Evolutionary conservation across 2,797 vertebrate genomes (phyloP).

Genomic region (Mycteria americana): DNA sequence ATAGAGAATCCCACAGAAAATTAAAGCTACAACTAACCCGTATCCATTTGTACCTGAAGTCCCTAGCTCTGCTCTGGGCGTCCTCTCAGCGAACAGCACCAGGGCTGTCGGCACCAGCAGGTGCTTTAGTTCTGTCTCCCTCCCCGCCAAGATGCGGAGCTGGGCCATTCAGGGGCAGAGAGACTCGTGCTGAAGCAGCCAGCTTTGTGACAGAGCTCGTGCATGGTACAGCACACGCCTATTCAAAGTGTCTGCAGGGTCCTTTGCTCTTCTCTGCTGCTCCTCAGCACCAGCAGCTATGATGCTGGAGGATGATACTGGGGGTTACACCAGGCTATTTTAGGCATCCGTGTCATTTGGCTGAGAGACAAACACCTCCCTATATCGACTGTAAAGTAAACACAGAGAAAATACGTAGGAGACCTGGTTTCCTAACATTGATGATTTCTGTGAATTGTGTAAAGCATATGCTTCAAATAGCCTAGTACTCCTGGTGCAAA

Average conservation of each 20-base stretch:
- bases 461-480: not conserved
- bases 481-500: not conserved
- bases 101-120: not conserved
- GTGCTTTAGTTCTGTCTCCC: not conserved
- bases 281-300: not conserved
- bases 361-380: not conserved
- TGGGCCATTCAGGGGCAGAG: not conserved
- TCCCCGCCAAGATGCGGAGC: not conserved
- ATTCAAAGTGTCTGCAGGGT: not conserved
- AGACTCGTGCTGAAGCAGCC: not conserved
- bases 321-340: not conserved
- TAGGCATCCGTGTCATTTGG: not conserved
- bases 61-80: not conserved
- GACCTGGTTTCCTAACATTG: not conserved
- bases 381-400: fast-evolving
- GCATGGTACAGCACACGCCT: fast-evolving
- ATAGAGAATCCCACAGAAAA: not conserved
- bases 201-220: not conserved
- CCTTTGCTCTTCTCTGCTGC: not conserved
- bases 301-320: not conserved
- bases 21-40: not conserved
- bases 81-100: not conserved
- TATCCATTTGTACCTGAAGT: not conserved
- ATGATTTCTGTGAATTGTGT: not conserved
- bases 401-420: not conserved